Evolutionary conservation across 2,113 vertebrate genomes (phyloP), one percentile per base, ranked within the genome.

Genomic region (Rhynchopsitta pachyrhyncha): DNA sequence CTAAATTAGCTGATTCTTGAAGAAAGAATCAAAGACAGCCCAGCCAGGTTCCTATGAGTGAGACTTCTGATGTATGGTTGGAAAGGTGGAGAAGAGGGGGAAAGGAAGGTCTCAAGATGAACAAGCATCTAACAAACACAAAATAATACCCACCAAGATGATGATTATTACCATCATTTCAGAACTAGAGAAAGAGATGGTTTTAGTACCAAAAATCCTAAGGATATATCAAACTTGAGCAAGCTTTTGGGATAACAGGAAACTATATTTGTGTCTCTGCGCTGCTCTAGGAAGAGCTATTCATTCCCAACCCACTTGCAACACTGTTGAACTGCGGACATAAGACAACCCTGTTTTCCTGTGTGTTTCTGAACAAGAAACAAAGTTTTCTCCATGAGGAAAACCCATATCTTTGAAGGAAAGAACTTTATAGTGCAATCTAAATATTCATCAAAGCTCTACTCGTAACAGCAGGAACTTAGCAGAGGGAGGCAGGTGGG

Each of bases 371-470:
- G 63, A 88, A 66, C 63, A 88, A 88, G 74, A 85, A 91, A 77
- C 62, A 82, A 90, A 96, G 60, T 29, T 50, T 93, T 62, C 84
- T 91, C 89, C 79, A 77, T 74, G n/a, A 93, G 88, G 76, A 90
- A 95, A 96, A 93, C 74, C 68, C 33, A 1, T 89, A 86, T 69
- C 88, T 87, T 87, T 89, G 88, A 90, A 86, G 57, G 57, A 90
- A 93, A 89, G 62, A 92, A 89, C 88, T 93, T 95, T 93, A 96
- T 59, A 91, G 88, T 24, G 86, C 86, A 90, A 96, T 68, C 57
- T 23, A 95, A 96, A 96, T 92, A 93, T 76, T 89, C 88, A 92
- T 92, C 93, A 96, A 96, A 97, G 90, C 90, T 68, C 69, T 86
- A 31, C 80, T 78, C 78, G 44, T 60, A 96, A 93, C 88, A 92